These are phyloP conservation scores for Alectoris magna DNA, from an alignment of 2,797 vertebrate genomes.

Conservation along the genomic window DNA sequence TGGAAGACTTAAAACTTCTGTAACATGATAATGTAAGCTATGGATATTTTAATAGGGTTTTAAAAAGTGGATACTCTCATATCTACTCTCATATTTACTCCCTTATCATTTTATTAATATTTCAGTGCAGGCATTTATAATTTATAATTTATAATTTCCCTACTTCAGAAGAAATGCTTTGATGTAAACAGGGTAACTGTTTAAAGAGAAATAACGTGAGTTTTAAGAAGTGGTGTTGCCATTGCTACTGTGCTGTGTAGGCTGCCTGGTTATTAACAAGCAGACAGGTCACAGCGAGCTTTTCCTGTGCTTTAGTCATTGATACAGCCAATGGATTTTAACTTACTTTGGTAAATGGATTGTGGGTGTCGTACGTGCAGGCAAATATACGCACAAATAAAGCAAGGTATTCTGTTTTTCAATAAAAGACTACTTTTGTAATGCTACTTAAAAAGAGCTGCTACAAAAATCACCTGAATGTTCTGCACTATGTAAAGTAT, in stretches of 20 bases:
- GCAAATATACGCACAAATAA: background rate
- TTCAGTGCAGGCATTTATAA: slow-evolving; percentile 17
- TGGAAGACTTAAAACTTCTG: background rate
- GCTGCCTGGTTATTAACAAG: background rate
- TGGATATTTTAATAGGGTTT: background rate
- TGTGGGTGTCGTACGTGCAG: accelerated
- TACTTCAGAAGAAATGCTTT: background rate
- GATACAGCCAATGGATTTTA: background rate
- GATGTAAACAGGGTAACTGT: background rate
- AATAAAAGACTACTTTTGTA: background rate
- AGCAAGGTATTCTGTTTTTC: background rate
- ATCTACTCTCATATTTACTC: background rate
- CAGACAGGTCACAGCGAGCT: background rate
- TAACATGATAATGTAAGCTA: background rate
- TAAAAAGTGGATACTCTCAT: background rate
- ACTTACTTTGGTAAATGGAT: background rate
- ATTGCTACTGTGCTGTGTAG: background rate
- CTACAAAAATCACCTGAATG: background rate
- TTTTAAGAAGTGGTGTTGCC: background rate
- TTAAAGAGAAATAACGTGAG: background rate
- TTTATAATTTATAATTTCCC: background rate
- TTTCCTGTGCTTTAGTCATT: background rate
- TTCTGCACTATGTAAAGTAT: slow-evolving; percentile 5
- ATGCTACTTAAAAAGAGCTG: background rate
- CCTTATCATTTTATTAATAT: background rate